Percentiles rank a stretch among this genome's conserved stretches.
These are phyloP conservation scores for Drosophila rufa DNA, from an alignment of 1,140 invertebrate species.

Conservation along the genomic window DNA sequence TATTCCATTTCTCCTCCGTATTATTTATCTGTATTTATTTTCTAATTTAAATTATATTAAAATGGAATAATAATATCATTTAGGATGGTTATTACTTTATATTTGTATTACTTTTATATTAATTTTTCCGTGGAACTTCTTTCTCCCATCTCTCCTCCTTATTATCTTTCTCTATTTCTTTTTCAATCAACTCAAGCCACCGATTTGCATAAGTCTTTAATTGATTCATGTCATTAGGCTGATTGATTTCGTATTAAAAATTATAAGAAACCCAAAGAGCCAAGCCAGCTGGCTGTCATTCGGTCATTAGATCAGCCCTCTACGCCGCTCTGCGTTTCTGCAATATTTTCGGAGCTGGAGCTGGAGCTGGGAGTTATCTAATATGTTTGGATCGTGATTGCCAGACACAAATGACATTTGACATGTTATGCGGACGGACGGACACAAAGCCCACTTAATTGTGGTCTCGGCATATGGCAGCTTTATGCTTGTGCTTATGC, in stretches of 20 bases:
- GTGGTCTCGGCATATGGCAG: conserved; percentile 37
- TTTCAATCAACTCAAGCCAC: conserved; percentile 3
- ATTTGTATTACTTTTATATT: neutral
- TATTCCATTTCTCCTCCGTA: no score
- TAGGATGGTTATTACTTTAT: neutral
- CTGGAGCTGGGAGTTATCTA: conserved; percentile 58
- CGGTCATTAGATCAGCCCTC: conserved; percentile 25
- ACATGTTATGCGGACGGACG: conserved; percentile 69
- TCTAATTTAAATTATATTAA: no score
- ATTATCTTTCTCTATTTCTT: neutral
- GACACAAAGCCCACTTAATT: conserved; percentile 41
- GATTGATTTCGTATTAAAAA: conserved; percentile 43
- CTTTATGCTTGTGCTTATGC: conserved; percentile 26
- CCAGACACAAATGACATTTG: conserved; percentile 79
- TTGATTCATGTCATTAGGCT: conserved; percentile 37
- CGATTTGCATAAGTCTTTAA: conserved; percentile 42
- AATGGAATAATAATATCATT: no score
- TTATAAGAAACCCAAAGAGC: conserved; percentile 33
- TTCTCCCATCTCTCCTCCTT: neutral
- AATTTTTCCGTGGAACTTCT: no score
- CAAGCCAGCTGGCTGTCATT: conserved; percentile 35
- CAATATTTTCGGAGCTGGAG: conserved; percentile 11
- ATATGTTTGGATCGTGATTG: conserved; percentile 68
- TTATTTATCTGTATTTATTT: no score
- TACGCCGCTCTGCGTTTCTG: conserved; percentile 9